Conservation (phyloP, 2,888 invertebrate genomes). For the Agonopterix arenella region DNA sequence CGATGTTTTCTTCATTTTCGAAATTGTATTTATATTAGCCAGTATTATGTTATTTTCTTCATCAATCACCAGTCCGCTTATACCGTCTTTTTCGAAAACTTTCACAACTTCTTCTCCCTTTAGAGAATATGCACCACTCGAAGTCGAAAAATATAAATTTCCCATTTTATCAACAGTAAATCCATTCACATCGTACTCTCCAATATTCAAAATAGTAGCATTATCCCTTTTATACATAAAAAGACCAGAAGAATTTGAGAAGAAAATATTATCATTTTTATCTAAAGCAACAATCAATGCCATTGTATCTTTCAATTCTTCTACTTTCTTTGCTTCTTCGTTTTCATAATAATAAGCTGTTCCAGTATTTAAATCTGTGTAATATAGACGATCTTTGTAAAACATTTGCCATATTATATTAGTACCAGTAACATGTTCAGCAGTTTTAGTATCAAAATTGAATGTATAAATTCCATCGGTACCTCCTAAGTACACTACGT, state of each 20-base stretch:
- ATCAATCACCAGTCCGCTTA: slow-evolving; percentile 4
- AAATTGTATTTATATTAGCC: background rate
- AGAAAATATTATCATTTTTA: slow-evolving; percentile 23
- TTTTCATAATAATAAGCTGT: slow-evolving; percentile 25
- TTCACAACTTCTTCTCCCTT: background rate
- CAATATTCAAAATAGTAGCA: slow-evolving; percentile 7
- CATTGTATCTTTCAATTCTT: slow-evolving; percentile 20
- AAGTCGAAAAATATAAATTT: slow-evolving; percentile 26
- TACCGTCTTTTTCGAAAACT: background rate
- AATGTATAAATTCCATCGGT: slow-evolving; percentile 44
- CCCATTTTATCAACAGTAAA: slow-evolving; percentile 22
- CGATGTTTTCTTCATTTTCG: background rate
- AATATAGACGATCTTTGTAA: slow-evolving; percentile 46
- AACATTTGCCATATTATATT: slow-evolving; percentile 58
- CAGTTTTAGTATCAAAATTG: slow-evolving; percentile 31
- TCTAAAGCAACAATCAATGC: slow-evolving; percentile 28
- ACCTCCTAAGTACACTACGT: slow-evolving; percentile 48
- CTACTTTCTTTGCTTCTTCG: slow-evolving; percentile 14
- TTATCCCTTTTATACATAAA: slow-evolving; percentile 19
- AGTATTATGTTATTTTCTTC: slow-evolving; percentile 4
- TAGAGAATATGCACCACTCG: slow-evolving; percentile 16
- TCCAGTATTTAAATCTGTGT: slow-evolving; percentile 38
- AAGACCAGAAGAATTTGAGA: slow-evolving; percentile 33
- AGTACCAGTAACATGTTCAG: slow-evolving; percentile 24
- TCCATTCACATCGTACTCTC: slow-evolving; percentile 19